Evolutionary conservation across 1,140 invertebrate genomes (phyloP).

Genomic region (Ladona fulva): DNA sequence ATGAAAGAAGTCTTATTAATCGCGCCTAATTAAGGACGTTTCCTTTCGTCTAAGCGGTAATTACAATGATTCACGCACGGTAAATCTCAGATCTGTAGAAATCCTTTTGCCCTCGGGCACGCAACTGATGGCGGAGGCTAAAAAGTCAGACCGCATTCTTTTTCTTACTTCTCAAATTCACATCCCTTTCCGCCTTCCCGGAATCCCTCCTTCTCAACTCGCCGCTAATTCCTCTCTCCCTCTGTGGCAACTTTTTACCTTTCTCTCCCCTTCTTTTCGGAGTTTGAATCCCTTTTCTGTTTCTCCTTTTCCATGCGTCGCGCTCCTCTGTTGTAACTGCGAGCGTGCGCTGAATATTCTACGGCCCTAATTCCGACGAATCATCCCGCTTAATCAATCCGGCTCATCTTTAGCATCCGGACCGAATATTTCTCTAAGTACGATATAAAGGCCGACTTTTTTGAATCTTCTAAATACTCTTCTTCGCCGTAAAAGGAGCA

Average conservation of each 20-base stretch:
- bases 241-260: background rate
- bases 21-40: too few relatives aligned
- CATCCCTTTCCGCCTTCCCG: background rate
- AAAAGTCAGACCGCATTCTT: background rate
- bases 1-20: too few relatives aligned
- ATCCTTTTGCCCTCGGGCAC: too few relatives aligned
- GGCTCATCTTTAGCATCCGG: background rate
- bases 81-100: too few relatives aligned
- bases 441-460: too few relatives aligned
- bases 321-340: background rate
- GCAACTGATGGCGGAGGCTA: too few relatives aligned
- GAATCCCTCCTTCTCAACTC: background rate
- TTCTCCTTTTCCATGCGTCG: background rate
- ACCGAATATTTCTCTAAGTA: background rate
- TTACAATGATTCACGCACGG: too few relatives aligned
- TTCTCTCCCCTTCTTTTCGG: too few relatives aligned
- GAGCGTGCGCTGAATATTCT: background rate
- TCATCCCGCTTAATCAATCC: background rate
- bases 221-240: background rate
- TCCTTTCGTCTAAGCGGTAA: too few relatives aligned
- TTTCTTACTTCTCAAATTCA: background rate
- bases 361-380: background rate
- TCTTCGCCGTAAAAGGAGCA: too few relatives aligned
- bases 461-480: too few relatives aligned
- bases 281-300: background rate